Percentiles rank a stretch among this genome's conserved stretches.
Conservation (phyloP, 2,888 invertebrate species). For the Nycteola revayana region DNA sequence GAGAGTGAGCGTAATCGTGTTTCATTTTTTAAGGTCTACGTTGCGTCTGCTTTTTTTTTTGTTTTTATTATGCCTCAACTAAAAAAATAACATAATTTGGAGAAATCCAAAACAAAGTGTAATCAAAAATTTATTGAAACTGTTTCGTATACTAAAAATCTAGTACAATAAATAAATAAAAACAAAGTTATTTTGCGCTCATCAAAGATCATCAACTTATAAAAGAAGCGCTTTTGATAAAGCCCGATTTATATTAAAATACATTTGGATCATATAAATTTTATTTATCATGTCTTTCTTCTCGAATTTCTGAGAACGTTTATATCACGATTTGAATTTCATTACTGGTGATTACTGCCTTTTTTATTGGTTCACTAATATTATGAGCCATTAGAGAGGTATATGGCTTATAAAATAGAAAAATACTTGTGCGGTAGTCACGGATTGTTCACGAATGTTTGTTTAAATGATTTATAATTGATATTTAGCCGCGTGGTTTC, state of each 20-base stretch:
- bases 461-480: slow-evolving; percentile 27
- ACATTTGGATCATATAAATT: slow-evolving; percentile 26
- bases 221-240: slow-evolving; percentile 12
- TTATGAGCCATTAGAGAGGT: slow-evolving; percentile 29
- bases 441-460: slow-evolving; percentile 15
- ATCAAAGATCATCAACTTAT: slow-evolving; percentile 27
- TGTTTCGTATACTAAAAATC: slow-evolving; percentile 18
- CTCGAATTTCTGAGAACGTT: slow-evolving; percentile 19
- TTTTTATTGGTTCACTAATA: slow-evolving; percentile 32
- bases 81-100: slow-evolving; percentile 7
- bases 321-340: slow-evolving; percentile 35
- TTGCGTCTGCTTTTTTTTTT: too few relatives aligned
- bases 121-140: slow-evolving; percentile 30
- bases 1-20: too few relatives aligned
- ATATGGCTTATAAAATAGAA: slow-evolving; percentile 27
- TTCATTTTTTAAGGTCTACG: too few relatives aligned
- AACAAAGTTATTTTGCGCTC: slow-evolving; percentile 27
- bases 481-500: too few relatives aligned
- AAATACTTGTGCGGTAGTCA: slow-evolving; percentile 27
- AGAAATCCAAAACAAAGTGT: slow-evolving; percentile 21
- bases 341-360: slow-evolving; percentile 31
- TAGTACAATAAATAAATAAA: slow-evolving; percentile 24
- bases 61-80: too few relatives aligned
- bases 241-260: slow-evolving; percentile 17
- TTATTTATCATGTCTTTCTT: slow-evolving; percentile 30